phyloP scores from a whole-genome alignment of 1,140 invertebrate species.

The Centruroides sculpturatus region DNA sequence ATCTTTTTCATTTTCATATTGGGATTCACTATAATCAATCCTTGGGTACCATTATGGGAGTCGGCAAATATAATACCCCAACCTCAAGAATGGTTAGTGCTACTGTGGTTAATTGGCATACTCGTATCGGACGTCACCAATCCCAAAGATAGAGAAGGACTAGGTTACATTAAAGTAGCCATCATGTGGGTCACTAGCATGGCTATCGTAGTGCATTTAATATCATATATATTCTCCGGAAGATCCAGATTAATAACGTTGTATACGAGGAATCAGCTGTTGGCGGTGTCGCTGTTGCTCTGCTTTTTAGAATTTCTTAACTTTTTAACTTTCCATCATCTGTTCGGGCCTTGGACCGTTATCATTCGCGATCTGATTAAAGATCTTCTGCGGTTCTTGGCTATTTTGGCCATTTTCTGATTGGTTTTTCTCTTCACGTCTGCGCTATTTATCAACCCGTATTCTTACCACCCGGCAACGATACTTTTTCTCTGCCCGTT shows the following conservation, averaged over 20 bases:
- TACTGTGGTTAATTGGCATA: conserved; percentile 90
- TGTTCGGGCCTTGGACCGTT: conserved; percentile 92
- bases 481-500: conserved; percentile 13
- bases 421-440: conserved; percentile 96
- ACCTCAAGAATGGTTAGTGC: conserved; percentile 91
- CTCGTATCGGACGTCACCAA: conserved; percentile 92
- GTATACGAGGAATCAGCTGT: conserved; percentile 89
- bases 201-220: conserved; percentile 76
- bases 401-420: conserved; percentile 92
- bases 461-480: conserved; percentile 15
- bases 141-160: conserved; percentile 83
- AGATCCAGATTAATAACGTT: conserved; percentile 28
- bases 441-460: conserved; percentile 26
- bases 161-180: conserved; percentile 76
- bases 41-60: conserved; percentile 39
- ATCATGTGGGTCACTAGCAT: conserved; percentile 84
- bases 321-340: conserved; percentile 92
- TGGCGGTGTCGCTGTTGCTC: conserved; percentile 82
- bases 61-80: conserved; percentile 36
- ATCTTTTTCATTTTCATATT: conserved; percentile 91
- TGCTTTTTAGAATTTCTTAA: conserved; percentile 95
- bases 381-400: conserved; percentile 86
- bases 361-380: conserved; percentile 40
- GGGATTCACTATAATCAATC: conserved; percentile 78
- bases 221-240: conserved; percentile 43